A percentile compares a stretch with the other conserved stretches of the same genome.
Evolutionary conservation across 2,113 vertebrate species (phyloP).

Genomic region (Sceloporus tristichus): DNA sequence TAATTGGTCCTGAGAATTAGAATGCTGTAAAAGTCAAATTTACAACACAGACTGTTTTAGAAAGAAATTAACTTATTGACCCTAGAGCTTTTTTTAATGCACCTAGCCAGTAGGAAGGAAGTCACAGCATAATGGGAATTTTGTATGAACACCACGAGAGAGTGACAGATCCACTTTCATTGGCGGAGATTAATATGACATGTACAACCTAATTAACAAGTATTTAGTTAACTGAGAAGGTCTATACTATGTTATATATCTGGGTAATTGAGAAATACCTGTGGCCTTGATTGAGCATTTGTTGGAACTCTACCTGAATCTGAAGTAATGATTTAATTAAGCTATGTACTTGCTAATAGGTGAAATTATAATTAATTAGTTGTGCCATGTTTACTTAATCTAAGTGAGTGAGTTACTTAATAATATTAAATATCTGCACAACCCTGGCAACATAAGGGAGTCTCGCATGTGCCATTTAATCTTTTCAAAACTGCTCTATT

Average conservation of each 20-base stretch:
- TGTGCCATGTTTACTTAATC: constrained; percentile 52
- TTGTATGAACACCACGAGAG: constrained; percentile 39
- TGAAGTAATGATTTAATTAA: constrained; percentile 43
- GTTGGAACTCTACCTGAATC: constrained; percentile 27
- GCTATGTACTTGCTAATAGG: constrained; percentile 7
- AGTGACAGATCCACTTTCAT: constrained; percentile 29
- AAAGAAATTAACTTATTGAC: constrained; percentile 67
- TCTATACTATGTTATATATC: constrained; percentile 29
- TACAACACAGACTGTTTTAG: constrained; percentile 66
- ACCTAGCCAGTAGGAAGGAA: constrained; percentile 53
- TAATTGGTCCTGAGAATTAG: constrained; percentile 74
- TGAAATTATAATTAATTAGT: constrained; percentile 53
- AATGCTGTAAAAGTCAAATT: constrained; percentile 69
- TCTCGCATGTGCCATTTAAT: background rate
- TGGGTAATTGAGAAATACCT: constrained; percentile 45
- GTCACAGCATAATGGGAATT: constrained; percentile 48
- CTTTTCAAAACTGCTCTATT: constrained; percentile 4
- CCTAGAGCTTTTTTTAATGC: constrained; percentile 61
- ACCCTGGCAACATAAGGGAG: constrained; percentile 4
- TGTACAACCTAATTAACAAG: constrained; percentile 49
- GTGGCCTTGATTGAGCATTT: background rate
- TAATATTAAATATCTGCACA: constrained; percentile 24
- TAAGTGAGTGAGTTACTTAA: constrained; percentile 9
- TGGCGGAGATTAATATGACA: constrained; percentile 51
- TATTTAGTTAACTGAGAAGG: constrained; percentile 43